Evolutionary conservation across 2,113 vertebrate genomes (phyloP).

Genomic region (Tretioscincus oriximinensis): DNA sequence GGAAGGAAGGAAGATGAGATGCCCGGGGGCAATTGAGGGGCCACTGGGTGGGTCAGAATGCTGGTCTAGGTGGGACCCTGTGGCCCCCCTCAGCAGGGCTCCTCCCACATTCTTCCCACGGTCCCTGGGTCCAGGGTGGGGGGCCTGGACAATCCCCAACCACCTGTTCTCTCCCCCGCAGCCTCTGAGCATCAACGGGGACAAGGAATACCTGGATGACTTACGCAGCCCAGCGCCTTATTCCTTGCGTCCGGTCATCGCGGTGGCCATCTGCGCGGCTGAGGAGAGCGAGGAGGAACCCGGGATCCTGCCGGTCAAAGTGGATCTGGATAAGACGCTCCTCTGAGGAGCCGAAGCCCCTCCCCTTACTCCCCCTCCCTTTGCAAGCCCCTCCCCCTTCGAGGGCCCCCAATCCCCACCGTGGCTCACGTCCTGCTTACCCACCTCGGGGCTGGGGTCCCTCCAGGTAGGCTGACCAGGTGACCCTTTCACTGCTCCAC

Average conservation of each 20-base stretch:
- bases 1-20: no score
- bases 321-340: slow-evolving; percentile 85
- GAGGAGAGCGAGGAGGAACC: slow-evolving; percentile 78
- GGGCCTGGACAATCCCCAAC: no score
- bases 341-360: slow-evolving; percentile 61
- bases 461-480: no score
- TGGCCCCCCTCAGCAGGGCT: no score
- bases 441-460: not conserved
- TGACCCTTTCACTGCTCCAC: no score
- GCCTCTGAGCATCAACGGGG: slow-evolving; percentile 90
- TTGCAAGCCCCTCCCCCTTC: not conserved
- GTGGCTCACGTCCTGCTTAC: not conserved
- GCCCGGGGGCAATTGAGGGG: no score
- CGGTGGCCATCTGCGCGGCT: slow-evolving; percentile 74
- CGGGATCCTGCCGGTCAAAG: slow-evolving; percentile 86
- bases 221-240: slow-evolving; percentile 75
- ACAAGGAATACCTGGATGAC: slow-evolving; percentile 86
- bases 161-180: slow-evolving; percentile 24
- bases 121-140: no score
- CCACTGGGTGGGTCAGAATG: no score
- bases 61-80: no score
- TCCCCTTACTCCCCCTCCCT: fast-evolving
- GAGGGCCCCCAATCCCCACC: not conserved
- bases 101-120: no score
- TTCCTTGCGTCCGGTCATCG: slow-evolving; percentile 79